Evolutionary conservation across 2,888 invertebrate species (phyloP), one percentile per base, ranked within the genome.

Genomic region (Plutella xylostella): DNA sequence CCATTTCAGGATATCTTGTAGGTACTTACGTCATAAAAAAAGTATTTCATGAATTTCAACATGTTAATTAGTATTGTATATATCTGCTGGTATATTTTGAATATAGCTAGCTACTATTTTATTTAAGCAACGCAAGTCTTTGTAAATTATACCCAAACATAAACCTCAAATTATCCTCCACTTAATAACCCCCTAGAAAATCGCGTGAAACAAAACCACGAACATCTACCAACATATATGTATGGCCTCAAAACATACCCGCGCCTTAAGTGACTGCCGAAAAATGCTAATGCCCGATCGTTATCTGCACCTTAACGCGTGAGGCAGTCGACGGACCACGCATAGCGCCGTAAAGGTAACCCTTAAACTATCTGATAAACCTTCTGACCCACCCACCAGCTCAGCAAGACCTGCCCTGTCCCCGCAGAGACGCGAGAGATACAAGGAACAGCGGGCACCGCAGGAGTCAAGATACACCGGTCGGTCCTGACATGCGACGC

Each of bases 361-460:
- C 77, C 78, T 76, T 73, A 68, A 72, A 63, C 70, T 74, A 79
- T 76, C 79, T 69, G 79, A 82, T 80, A 74, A 78, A 64, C 61
- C 60, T 58, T 61, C 65, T 60, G 58, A 55, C 54, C 60, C 50
- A 55, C 31, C 61, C 46, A 56, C 77, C 72, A 69, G 11, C 6
- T 1, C 48, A 57, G 22, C 6, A 9, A 47, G 72, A 64, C 46
- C 72, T 55, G 2, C n/a, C 49, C 41, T 11, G 50, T 25, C 48
- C 46, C 40, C 49, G 41, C 49, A 21, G 9, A 15, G 9, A 28
- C 9, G 3, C 3, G n/a, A 11, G 5, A 7, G 30, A 33, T 12
- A 18, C 12, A 9, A 4, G 15, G 3, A 31, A 3, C 42, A n/a
- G 28, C 18, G 19, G 20, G 42, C 39, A 45, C 42, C n/a, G 45